Base-by-base conservation (phyloP, 2,888 invertebrate genomes). In the Tetrapedia diversipes region DNA sequence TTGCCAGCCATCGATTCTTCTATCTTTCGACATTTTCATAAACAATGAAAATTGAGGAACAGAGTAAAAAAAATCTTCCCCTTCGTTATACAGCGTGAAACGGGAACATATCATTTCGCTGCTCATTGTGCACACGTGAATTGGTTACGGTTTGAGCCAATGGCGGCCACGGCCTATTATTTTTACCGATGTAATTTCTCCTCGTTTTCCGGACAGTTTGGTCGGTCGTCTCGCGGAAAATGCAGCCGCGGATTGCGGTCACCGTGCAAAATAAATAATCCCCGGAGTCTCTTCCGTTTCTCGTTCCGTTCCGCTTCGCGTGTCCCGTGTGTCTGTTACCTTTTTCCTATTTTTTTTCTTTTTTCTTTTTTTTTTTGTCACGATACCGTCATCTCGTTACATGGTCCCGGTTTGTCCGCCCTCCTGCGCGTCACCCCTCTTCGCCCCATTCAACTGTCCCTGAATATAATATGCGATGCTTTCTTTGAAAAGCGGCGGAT, bases 201-300 rank as follows among this genome's bases (percentile, higher is more conserved):
- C 89, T 90, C 88, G 87, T 90, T 90, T 89, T 89, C 89, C 88
- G 86, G 87, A 86, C 89, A 88, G 89, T 90, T 90, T 88, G 84
- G 69, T 79, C 83, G 67, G 57, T 53, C 63, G 72, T 81, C 80
- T 79, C 80, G 82, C 83, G 86, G 86, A 89, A 83, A 83, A 84
- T 87, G 85, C 86, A 83, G 79, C 73, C 83, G 73, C 82, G 86
- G 86, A 89, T 88, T 86, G 88, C 86, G 86, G 86, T 86, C 85
- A 78, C 80, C 83, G 83, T 71, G 82, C 64, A 84, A 89, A 87
- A 88, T 89, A 89, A 89, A 89, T 89, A 89, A 86, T 89, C 83
- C 84, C 78, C 73, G 59, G 80, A 68, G 81, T 51, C 27, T 80
- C 72, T 86, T 82, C 85, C 81, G 83, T 79, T 75, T 68, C 77